Evolutionary conservation across 1,140 invertebrate species (phyloP).

Genomic region (Aleiodes sp.): DNA sequence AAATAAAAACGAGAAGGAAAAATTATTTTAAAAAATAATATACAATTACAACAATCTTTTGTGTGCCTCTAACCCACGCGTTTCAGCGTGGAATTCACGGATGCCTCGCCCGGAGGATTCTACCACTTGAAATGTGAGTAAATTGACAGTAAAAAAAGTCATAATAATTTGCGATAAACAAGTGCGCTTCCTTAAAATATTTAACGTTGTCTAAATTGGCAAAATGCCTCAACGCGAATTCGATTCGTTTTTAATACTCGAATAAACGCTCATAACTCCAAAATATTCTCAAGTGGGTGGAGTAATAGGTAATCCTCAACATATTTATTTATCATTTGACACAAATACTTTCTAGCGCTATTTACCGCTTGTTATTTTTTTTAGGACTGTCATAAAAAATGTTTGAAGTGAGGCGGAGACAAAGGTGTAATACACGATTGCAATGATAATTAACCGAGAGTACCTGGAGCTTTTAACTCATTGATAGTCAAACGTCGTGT

Average conservation of each 20-base stretch:
- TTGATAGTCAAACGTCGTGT: neutral
- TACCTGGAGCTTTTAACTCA: neutral
- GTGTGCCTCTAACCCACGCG: slow-evolving; percentile 19
- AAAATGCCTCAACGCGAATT: neutral
- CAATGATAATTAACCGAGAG: slow-evolving; percentile 2
- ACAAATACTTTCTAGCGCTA: neutral
- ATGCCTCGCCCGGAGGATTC: slow-evolving; percentile 31
- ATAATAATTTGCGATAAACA: too few relatives aligned
- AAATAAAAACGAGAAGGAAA: slow-evolving; percentile 25
- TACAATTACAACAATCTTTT: slow-evolving; percentile 19
- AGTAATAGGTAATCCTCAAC: too few relatives aligned
- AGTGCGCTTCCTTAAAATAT: too few relatives aligned
- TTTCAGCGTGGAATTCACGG: slow-evolving; percentile 23
- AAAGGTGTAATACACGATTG: neutral
- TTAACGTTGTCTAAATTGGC: too few relatives aligned
- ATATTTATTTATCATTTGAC: neutral
- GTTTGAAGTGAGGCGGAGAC: too few relatives aligned
- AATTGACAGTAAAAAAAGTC: neutral
- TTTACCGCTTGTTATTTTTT: neutral
- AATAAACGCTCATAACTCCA: too few relatives aligned
- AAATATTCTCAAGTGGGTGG: too few relatives aligned
- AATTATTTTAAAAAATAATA: too few relatives aligned
- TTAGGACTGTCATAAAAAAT: neutral
- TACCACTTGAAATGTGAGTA: slow-evolving; percentile 31
- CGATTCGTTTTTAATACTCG: neutral